These are phyloP conservation scores for Saiga tatarica DNA, from an alignment of 2,113 vertebrate genomes.

Conservation along the genomic window DNA sequence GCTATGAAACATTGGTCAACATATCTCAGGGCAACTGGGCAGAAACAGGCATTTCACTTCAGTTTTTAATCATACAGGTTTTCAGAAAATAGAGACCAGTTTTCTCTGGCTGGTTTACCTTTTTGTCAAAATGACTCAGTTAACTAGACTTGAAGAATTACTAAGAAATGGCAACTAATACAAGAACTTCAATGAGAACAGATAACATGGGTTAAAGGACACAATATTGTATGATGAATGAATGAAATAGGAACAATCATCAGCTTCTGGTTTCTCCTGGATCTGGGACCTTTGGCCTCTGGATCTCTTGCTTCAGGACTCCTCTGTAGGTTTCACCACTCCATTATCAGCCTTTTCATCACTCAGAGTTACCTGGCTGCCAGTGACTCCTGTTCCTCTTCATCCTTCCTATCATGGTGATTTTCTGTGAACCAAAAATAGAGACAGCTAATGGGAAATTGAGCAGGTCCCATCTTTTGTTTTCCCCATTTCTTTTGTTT, in stretches of 20 bases:
- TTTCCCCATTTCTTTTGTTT: neutral
- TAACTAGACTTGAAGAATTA: neutral
- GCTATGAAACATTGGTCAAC: neutral
- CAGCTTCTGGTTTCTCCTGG: neutral
- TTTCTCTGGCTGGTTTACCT: neutral
- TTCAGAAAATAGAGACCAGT: neutral
- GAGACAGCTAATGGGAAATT: neutral
- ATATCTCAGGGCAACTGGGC: neutral
- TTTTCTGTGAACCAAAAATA: constrained; percentile 81
- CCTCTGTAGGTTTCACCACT: neutral
- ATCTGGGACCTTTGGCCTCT: neutral
- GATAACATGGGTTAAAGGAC: neutral
- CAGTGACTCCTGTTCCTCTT: constrained; percentile 84
- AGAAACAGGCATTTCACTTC: neutral
- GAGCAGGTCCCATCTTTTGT: neutral
- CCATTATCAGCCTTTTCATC: neutral
- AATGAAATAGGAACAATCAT: neutral
- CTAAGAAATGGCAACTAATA: neutral
- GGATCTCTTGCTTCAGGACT: neutral
- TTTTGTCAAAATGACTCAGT: neutral
- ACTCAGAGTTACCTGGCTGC: constrained; percentile 83
- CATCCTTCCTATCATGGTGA: constrained; percentile 81
- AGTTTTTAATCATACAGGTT: neutral
- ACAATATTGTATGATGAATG: neutral
- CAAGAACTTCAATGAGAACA: neutral